Evolutionary conservation across 2,888 invertebrate genomes (phyloP), one percentile per base, ranked within the genome.

Genomic region (Drosophila acutilabella): DNA sequence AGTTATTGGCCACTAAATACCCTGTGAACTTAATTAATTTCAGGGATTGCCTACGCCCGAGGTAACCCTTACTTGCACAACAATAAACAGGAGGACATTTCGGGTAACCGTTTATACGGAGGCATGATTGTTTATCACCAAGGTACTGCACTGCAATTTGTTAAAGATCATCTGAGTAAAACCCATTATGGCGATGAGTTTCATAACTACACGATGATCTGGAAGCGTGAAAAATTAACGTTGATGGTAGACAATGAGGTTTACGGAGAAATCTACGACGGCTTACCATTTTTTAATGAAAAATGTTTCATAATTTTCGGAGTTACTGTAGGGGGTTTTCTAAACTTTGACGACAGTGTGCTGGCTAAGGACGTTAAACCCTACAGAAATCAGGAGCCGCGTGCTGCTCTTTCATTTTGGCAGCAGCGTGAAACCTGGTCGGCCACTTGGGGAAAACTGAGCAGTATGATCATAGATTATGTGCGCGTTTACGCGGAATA

Each of bases 241-340:
- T 58, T 92, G 2, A 66, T 74, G 57, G 94, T 95, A 6, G 95
- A 95, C 68, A 94, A 94, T 0, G 92, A 93, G 10, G 90, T 93
- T 38, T 95, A 94, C 62, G 94, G 90, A 3, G 80, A 94, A 0
- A 91, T 94, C 0, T 76, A 71, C 23, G 89, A 92, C 1, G 85
- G 83, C 3, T 85, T 93, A 45, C 23, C 80, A 68, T 64, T 64
- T 26, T 75, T 82, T 16, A 57, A 79, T 18, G 82, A 87, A 53
- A 82, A 96, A 96, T 97, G 97, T 93, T 96, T 95, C 91, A 91
- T 97, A 10, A 94, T 95, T 1, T 88, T 97, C 65, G 97, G 97
- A 0, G 93, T 97, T 6, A 95, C 96, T 36, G 96, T 96, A 47
- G 97, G 97, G 0, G 97, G 97, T 0, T 92, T 94, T 13, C 93